Conservation (phyloP, 2,113 vertebrate genomes). For the Micronycteris hirsuta region DNA sequence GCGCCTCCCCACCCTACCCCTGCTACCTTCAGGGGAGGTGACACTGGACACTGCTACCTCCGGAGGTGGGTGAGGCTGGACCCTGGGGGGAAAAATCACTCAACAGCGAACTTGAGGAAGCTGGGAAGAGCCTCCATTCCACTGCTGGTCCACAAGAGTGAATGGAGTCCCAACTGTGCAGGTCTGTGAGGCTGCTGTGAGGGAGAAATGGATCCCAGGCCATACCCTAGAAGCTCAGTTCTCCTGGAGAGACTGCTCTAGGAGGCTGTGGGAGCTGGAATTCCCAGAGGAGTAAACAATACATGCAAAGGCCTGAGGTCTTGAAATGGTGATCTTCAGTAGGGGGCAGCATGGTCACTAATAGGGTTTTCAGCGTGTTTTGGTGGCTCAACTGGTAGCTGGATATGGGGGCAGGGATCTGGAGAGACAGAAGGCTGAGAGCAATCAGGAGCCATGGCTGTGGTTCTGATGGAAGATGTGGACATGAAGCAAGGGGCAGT, state of each 20-base stretch:
- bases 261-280: not conserved
- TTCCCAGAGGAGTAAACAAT: not conserved
- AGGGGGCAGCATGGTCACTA: not conserved
- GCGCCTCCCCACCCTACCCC: not conserved
- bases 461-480: not conserved
- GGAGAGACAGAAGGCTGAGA: not conserved
- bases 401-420: too few species aligned
- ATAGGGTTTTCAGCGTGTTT: not conserved
- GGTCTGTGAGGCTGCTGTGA: not conserved
- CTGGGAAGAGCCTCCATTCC: not conserved
- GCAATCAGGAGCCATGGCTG: fast-evolving
- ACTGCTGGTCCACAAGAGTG: not conserved
- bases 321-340: not conserved
- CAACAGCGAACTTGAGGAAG: not conserved
- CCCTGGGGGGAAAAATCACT: not conserved
- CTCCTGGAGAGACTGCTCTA: not conserved
- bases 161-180: fast-evolving
- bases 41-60: too few species aligned
- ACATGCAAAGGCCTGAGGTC: not conserved
- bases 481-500: not conserved
- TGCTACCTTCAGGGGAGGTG: not conserved
- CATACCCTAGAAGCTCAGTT: not conserved
- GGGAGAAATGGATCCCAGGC: too few species aligned
- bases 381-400: not conserved
- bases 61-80: fast-evolving